Evolutionary conservation across 2,797 vertebrate genomes (phyloP), one percentile per base, ranked within the genome.

Genomic region (Todus mexicanus): DNA sequence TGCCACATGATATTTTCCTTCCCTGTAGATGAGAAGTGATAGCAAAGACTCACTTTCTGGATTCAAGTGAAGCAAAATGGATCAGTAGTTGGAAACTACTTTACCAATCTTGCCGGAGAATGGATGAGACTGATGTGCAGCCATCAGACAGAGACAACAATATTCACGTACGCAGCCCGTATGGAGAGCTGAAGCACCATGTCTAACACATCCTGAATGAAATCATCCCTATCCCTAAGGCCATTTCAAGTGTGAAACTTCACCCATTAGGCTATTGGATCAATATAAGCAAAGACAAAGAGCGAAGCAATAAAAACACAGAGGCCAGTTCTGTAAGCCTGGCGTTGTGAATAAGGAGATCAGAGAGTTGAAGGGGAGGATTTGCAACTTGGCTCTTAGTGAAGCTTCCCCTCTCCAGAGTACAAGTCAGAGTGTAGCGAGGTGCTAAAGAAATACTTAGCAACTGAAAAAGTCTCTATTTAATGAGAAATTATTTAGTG

Each of bases 371-470:
- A 5, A 8, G 7, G 19, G 29, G 18, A 78, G 29, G 60, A 68
- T 81, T 91, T 81, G 31, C 38, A 84, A 15, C 43, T 50, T 64
- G 60, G 84, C 71, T 91, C 27, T 70, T 45, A 78, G n/a, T 0
- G 4, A 66, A 61, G 77, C 40, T 48, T 82, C 45, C 15, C 73
- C 51, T 86, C 74, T 90, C 84, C 45, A 84, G 64, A 87, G 45
- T 7, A 35, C 61, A 50, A 90, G 84, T 38, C 71, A 33, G 74
- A 93, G 68, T 13, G 80, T 26, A 90, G 75, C 78, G 60, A 87
- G 81, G 88, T 65, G 38, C 83, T 89, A 89, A 90, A 85, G 78
- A 91, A 91, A 87, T 84, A 93, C 53, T 88, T 89, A 92, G 57
- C 61, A 47, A 83, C 84, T 35, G 64, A 86, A 40, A 91, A 86